Conservation (phyloP, 2,888 invertebrate species). For the Craniophora ligustri region DNA sequence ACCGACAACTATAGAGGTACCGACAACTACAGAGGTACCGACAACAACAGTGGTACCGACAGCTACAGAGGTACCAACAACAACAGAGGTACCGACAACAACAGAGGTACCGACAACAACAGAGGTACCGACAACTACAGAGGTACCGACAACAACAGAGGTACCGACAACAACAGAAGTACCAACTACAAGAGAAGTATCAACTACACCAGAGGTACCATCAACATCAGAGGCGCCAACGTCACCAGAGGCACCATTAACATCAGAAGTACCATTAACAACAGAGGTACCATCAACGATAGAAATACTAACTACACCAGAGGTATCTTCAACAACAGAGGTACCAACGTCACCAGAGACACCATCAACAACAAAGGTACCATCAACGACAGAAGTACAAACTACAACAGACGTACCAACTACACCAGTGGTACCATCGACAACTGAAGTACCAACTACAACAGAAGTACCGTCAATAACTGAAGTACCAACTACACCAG, state of each 20-base stretch:
- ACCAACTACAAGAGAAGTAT: neutral
- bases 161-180: neutral
- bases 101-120: conserved; percentile 8
- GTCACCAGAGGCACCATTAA: neutral
- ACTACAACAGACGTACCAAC: conserved; percentile 11
- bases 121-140: conserved; percentile 5
- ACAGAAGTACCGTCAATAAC: too few species aligned
- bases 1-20: neutral
- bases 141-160: conserved; percentile 3
- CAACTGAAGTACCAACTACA: conserved; percentile 2
- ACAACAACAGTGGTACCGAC: neutral
- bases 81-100: neutral
- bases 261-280: conserved; percentile 7
- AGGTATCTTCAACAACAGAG: conserved; percentile 5
- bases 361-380: neutral
- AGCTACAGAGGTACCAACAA: conserved; percentile 7
- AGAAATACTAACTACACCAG: too few species aligned
- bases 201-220: neutral
- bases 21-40: conserved; percentile 6
- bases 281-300: conserved; percentile 2
- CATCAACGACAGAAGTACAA: neutral
- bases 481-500: too few species aligned
- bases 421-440: too few species aligned
- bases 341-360: neutral
- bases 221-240: conserved; percentile 2